A percentile compares a stretch with the other conserved stretches of the same genome.
phyloP scores from a whole-genome alignment of 2,113 vertebrate species.

The Axis porcinus region DNA sequence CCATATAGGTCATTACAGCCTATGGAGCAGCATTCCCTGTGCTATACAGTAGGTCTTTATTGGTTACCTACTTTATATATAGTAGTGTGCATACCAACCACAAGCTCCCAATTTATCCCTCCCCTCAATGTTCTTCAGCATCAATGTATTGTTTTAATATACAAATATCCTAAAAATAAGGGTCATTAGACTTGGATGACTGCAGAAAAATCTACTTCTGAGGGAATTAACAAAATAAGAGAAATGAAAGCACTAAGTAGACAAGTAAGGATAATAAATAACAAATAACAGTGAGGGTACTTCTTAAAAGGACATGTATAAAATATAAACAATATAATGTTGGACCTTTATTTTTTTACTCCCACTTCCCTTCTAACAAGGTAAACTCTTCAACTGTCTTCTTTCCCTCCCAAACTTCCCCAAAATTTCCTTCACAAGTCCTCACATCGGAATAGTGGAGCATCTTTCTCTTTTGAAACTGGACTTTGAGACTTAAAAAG shows the following conservation, averaged over 20 bases:
- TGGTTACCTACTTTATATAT: not conserved
- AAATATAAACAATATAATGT: not conserved
- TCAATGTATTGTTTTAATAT: not conserved
- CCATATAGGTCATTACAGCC: not conserved
- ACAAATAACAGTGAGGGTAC: not conserved
- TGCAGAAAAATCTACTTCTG: not conserved
- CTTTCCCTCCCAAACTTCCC: not conserved
- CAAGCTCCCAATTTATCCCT: not conserved
- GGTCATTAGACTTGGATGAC: not conserved
- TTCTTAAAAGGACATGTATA: not conserved
- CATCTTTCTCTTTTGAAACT: not conserved
- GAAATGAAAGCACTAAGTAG: not conserved
- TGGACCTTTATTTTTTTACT: not conserved
- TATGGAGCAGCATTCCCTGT: not conserved
- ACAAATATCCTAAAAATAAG: not conserved
- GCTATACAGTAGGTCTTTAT: not conserved
- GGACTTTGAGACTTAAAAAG: not conserved
- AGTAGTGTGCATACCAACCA: not conserved
- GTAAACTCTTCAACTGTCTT: not conserved
- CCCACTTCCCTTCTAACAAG: not conserved
- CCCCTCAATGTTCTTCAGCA: not conserved
- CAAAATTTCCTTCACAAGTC: not conserved
- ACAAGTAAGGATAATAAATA: not conserved
- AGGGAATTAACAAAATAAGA: not conserved
- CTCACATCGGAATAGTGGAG: not conserved